Evolutionary conservation across 2,797 vertebrate species (phyloP), one percentile per base, ranked within the genome.

Genomic region (Arvicola amphibius): DNA sequence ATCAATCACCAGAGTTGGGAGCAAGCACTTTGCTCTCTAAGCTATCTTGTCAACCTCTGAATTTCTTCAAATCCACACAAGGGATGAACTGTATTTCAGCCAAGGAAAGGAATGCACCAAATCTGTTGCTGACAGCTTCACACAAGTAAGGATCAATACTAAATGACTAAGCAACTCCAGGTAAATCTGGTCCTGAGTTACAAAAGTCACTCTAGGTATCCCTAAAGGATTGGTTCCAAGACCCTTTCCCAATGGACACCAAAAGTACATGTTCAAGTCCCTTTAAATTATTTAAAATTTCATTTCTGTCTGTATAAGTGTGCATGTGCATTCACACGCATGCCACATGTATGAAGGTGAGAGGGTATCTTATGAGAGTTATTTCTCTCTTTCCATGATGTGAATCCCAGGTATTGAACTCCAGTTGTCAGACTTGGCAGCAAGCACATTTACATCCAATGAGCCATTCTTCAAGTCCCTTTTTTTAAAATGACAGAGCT

Each of bases 1-100:
- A 67, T 23, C 43, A 34, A 4, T 23, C 43, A 67, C 7, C 61
- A 85, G 61, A 43, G 34, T 67, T 48, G 61, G 19, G 21, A 67
- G 40, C 83, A 48, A 85, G 83, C 4, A 2, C 40, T 59, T 48
- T 48, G 61, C 40, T 43, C 43, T 48, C 43, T 67, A 85, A 67
- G 19, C 5, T 32, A 43, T 83, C 56, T 83, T 63, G 40, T 8
- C 5, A n/a, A 83, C 83, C 14, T 16, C 25, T 74, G 37, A 61
- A n/a, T 88, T 94, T 95, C 90, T 71, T 56, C 92, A 95, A 88
- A 25, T 34, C 27, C 84, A 91, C 61, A 67, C 74, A 90, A 12
- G 59, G 32, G 14, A 92, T 73, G 23, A 91, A 93, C 10, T 71
- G 48, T 91, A 95, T 63, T 93, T 91, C 53, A 91, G 56, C 21